phyloP scores from a whole-genome alignment of 2,888 invertebrate genomes.

The Campoletis raptor region DNA sequence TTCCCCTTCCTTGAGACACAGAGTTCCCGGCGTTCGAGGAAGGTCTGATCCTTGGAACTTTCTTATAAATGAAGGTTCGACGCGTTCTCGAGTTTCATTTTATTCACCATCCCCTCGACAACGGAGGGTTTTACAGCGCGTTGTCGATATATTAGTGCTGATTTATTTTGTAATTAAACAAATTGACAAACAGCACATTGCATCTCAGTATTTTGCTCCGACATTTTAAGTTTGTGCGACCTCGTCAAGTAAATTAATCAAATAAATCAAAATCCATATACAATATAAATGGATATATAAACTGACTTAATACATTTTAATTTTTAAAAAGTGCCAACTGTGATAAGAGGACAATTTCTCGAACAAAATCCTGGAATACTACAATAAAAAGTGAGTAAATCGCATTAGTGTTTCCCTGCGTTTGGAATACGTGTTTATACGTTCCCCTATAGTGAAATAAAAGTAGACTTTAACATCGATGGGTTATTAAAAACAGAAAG shows the following conservation, averaged over 20 bases:
- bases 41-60: constrained; percentile 82
- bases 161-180: neutral
- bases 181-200: constrained; percentile 10
- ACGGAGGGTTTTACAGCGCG: constrained; percentile 72
- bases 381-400: constrained; percentile 39
- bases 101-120: constrained; percentile 79
- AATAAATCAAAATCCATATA: neutral
- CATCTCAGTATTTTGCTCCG: neutral
- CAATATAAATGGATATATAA: neutral
- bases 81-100: constrained; percentile 77
- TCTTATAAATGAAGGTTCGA: constrained; percentile 83
- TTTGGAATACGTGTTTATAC: neutral
- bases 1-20: constrained; percentile 58
- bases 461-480: neutral
- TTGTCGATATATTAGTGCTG: constrained; percentile 40
- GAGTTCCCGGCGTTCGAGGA: constrained; percentile 69
- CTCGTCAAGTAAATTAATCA: neutral
- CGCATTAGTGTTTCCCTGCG: neutral
- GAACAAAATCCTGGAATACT: neutral
- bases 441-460: neutral
- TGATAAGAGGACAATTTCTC: neutral
- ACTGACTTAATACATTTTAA: neutral
- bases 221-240: constrained; percentile 35
- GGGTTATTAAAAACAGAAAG: neutral
- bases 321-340: neutral